These are phyloP conservation scores for Trochalopteron elliotii DNA, from an alignment of 2,113 vertebrate species.

Conservation along the genomic window DNA sequence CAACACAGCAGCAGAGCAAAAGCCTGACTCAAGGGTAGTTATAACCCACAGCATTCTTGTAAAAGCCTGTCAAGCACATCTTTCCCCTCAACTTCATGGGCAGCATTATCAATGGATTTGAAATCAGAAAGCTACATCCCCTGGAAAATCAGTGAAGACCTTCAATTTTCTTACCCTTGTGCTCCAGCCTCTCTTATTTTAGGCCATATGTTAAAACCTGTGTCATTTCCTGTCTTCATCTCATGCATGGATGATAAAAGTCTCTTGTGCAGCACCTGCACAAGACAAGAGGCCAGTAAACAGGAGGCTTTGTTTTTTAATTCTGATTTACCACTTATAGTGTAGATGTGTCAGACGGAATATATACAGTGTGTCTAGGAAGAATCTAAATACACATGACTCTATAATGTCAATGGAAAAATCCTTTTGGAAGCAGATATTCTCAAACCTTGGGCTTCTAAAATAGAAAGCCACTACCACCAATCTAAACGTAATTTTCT, in stretches of 20 bases:
- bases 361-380: background rate
- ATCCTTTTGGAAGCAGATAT: background rate
- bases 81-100: background rate
- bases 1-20: background rate
- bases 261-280: background rate
- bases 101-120: background rate
- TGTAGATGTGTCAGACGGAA: background rate
- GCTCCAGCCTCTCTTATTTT: background rate
- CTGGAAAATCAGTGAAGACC: background rate
- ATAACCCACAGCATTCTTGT: background rate
- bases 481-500: background rate
- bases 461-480: background rate
- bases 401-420: background rate
- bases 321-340: background rate
- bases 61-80: background rate
- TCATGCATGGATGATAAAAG: background rate
- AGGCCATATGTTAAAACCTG: background rate
- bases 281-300: background rate
- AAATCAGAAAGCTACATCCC: background rate
- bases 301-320: background rate
- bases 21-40: background rate
- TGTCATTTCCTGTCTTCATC: background rate
- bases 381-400: background rate
- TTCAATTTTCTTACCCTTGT: background rate
- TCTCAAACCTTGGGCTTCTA: background rate